Conservation (phyloP, 2,888 invertebrate species). For the Drosophila sordidula region DNA sequence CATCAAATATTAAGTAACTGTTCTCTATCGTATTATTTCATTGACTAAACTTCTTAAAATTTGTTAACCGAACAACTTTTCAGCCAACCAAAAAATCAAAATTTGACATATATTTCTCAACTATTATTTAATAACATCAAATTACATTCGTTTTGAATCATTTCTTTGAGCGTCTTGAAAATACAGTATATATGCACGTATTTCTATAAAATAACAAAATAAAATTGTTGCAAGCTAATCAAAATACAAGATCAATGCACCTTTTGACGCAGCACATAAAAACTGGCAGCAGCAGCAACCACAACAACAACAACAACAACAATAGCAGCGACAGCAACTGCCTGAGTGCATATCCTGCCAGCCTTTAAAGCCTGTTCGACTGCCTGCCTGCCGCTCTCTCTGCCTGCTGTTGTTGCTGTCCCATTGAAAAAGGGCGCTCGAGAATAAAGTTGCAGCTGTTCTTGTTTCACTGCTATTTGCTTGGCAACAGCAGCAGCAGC, state of each 20-base stretch:
- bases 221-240: conserved; percentile 30
- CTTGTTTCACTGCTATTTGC: conserved; percentile 52
- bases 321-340: conserved; percentile 13
- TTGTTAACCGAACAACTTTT: neutral
- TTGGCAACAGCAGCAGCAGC: conserved; percentile 35
- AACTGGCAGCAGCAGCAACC: conserved; percentile 15
- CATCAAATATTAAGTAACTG: neutral
- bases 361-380: conserved; percentile 53
- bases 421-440: conserved; percentile 72
- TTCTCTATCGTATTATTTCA: neutral
- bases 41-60: too few species aligned
- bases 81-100: neutral
- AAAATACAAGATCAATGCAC: conserved; percentile 62
- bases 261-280: conserved; percentile 41
- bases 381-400: conserved; percentile 40
- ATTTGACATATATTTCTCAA: neutral
- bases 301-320: conserved; percentile 17
- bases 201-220: neutral
- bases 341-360: conserved; percentile 70
- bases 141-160: neutral
- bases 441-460: conserved; percentile 72
- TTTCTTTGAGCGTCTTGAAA: neutral
- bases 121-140: neutral
- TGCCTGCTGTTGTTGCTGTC: conserved; percentile 42
- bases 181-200: neutral